Evolutionary conservation across 2,797 vertebrate genomes (phyloP).

Genomic region (Sylvilagus floridanus): DNA sequence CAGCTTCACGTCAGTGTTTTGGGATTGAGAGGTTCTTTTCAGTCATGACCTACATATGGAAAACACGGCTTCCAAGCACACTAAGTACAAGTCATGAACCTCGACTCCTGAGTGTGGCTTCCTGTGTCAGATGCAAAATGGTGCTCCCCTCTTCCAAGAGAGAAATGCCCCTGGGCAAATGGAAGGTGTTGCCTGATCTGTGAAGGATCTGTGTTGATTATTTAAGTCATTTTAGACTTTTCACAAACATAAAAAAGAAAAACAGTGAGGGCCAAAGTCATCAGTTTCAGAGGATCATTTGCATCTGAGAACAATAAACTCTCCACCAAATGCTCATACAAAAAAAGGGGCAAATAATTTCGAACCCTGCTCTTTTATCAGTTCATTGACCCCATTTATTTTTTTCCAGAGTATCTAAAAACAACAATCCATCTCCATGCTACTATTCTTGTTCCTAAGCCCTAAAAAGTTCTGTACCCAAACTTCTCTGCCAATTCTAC

Average conservation of each 20-base stretch:
- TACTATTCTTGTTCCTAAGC: background rate
- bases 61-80: conserved; percentile 48
- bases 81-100: conserved; percentile 14
- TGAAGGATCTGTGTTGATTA: conserved; percentile 46
- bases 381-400: conserved; percentile 26
- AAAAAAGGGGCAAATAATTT: background rate
- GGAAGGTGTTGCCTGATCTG: conserved; percentile 68
- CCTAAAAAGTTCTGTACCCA: background rate
- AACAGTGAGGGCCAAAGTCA: background rate
- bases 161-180: conserved; percentile 8
- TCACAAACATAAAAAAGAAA: background rate
- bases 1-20: background rate
- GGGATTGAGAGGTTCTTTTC: background rate
- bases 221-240: conserved; percentile 41
- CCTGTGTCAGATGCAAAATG: conserved; percentile 52
- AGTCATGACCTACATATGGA: background rate
- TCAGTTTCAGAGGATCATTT: conserved; percentile 47
- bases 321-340: conserved; percentile 34
- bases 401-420: background rate
- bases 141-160: conserved; percentile 43
- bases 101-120: conserved; percentile 63
- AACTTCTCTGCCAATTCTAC: background rate
- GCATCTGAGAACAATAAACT: background rate
- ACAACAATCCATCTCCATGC: background rate
- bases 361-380: background rate